These are phyloP conservation scores for Mesorhabditis spiculigera DNA, from an alignment of 2,888 invertebrate genomes.

Conservation along the genomic window DNA sequence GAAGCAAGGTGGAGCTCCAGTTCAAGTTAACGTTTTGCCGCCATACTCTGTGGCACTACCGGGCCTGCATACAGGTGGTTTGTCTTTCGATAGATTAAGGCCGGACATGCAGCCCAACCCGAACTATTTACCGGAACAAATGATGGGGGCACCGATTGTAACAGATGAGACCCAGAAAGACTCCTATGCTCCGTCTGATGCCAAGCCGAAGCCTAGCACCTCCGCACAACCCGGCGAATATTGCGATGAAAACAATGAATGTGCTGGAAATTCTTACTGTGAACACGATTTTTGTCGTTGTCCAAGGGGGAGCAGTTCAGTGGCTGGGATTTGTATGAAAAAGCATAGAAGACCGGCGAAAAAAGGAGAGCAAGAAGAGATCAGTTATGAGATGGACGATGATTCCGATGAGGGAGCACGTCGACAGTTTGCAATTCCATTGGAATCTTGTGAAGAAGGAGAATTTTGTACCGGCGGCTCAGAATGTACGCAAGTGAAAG, in stretches of 20 bases:
- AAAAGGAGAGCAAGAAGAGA: constrained; percentile 15
- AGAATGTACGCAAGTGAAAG: constrained; percentile 39
- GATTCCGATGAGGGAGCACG: not conserved
- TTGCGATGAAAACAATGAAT: constrained; percentile 40
- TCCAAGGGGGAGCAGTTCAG: constrained; percentile 35
- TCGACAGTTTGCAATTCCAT: constrained; percentile 25
- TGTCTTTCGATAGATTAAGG: not conserved
- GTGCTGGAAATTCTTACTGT: constrained; percentile 49
- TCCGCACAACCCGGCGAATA: constrained; percentile 50
- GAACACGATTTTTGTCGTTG: constrained; percentile 45
- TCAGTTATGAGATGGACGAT: not conserved
- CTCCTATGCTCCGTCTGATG: not conserved
- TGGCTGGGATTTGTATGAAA: constrained; percentile 43
- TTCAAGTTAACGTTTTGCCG: not conserved
- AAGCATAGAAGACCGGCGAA: constrained; percentile 9
- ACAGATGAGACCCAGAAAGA: constrained; percentile 16
- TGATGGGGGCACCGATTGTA: constrained; percentile 21
- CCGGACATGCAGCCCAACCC: constrained; percentile 2
- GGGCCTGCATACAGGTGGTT: not conserved
- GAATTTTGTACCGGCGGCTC: constrained; percentile 41
- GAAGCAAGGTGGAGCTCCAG: constrained; percentile 2
- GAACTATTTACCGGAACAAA: constrained; percentile 9
- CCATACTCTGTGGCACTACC: not conserved
- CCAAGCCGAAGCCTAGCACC: constrained; percentile 12
- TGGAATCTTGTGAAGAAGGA: constrained; percentile 40